phyloP scores from a whole-genome alignment of 2,113 vertebrate genomes.

The Neodon shergylaensis region DNA sequence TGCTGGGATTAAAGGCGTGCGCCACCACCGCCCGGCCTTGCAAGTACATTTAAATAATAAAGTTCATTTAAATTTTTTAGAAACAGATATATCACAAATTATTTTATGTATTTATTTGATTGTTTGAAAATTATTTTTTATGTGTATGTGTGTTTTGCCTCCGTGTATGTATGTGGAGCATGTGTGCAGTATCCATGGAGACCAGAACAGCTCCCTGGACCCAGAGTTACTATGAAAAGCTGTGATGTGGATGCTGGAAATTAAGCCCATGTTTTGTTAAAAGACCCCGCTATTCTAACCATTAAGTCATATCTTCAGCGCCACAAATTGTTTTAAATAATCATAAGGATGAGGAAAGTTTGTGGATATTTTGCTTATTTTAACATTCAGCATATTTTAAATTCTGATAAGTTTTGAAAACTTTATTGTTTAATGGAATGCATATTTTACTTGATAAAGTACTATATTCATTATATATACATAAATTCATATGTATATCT shows the following conservation, averaged over 20 bases:
- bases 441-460: neutral
- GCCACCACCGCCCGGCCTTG: too few relatives aligned
- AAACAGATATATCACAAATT: too few relatives aligned
- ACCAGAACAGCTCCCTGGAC: neutral
- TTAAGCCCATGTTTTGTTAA: neutral
- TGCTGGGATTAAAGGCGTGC: too few relatives aligned
- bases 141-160: neutral
- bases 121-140: neutral
- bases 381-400: neutral
- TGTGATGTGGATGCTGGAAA: neutral
- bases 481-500: neutral
- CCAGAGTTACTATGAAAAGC: neutral
- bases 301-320: neutral
- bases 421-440: neutral
- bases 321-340: too few relatives aligned
- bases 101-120: neutral
- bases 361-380: neutral
- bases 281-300: too few relatives aligned
- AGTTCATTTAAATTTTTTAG: neutral
- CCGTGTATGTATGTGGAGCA: neutral
- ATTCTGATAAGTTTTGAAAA: neutral
- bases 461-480: neutral
- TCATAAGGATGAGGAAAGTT: neutral
- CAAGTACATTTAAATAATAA: neutral
- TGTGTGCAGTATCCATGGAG: neutral